Conservation (phyloP, 2,113 vertebrate species). For the Gorsachius goisagi region DNA sequence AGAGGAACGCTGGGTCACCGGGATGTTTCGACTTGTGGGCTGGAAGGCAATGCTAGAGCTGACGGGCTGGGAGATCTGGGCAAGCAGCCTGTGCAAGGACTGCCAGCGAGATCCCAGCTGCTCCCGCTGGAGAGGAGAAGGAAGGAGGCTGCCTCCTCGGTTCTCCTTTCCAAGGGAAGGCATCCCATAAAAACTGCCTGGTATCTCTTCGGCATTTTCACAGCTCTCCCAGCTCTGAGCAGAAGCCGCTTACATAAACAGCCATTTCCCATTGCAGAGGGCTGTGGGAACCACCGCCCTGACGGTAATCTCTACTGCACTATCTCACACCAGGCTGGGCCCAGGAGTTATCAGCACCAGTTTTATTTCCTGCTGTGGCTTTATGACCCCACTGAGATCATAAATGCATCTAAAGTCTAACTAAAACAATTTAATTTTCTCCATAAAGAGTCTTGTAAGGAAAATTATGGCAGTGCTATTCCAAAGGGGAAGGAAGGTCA, state of each 20-base stretch:
- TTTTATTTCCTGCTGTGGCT: constrained; percentile 6
- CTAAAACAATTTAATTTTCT: background rate
- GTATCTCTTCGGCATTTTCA: background rate
- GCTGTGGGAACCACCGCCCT: background rate
- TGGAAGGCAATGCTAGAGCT: background rate
- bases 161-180: background rate
- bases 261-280: background rate
- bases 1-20: fast-evolving
- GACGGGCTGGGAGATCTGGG: background rate
- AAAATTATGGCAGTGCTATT: background rate
- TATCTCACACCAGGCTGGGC: background rate
- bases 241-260: background rate
- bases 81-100: background rate
- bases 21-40: background rate
- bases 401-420: constrained; percentile 9
- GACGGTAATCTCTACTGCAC: background rate
- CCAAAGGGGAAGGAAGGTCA: background rate
- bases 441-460: background rate
- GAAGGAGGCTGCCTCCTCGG: fast-evolving
- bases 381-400: background rate
- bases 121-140: background rate
- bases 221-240: background rate
- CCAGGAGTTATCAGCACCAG: background rate
- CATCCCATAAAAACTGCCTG: background rate
- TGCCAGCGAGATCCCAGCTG: background rate